Conservation (phyloP, 1,140 invertebrate species). For the Macrobrachium nipponense region DNA sequence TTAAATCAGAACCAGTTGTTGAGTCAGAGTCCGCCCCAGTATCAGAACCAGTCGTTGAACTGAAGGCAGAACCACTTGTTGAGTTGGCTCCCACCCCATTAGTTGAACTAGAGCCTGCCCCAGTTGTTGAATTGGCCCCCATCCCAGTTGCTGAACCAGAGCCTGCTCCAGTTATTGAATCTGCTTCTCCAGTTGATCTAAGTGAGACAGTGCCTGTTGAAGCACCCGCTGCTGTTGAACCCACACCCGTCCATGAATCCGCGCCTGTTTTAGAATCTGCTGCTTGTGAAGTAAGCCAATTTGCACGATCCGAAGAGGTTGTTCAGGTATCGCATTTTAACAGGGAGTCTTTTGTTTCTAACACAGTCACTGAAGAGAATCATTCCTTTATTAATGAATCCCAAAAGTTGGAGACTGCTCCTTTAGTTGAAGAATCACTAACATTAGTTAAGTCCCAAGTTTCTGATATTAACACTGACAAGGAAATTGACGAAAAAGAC, state of each 20-base stretch:
- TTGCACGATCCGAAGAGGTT: background rate
- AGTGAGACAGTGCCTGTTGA: constrained; percentile 11
- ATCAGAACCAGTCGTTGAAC: constrained; percentile 1
- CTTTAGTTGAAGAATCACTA: constrained; percentile 41
- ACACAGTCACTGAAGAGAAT: constrained; percentile 25
- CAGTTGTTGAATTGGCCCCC: constrained; percentile 34
- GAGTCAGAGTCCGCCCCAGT: constrained; percentile 18
- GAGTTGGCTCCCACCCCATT: constrained; percentile 13
- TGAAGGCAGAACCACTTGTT: constrained; percentile 10
- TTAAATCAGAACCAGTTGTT: background rate
- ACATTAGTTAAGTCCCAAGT: constrained; percentile 32
- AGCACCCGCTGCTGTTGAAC: background rate
- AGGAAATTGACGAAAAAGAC: background rate
- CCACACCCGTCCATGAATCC: constrained; percentile 1
- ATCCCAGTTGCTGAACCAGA: constrained; percentile 5
- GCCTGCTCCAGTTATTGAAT: constrained; percentile 10
- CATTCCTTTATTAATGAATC: constrained; percentile 10
- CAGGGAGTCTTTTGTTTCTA: constrained; percentile 21
- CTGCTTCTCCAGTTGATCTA: constrained; percentile 9
- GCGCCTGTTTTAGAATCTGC: constrained; percentile 28
- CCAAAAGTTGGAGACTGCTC: background rate
- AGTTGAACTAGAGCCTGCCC: constrained; percentile 25
- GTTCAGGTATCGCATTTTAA: constrained; percentile 40
- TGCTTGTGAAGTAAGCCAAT: constrained; percentile 6
- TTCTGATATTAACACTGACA: constrained; percentile 9